Conservation (phyloP, 2,113 vertebrate species). For the Carassius carassius region DNA sequence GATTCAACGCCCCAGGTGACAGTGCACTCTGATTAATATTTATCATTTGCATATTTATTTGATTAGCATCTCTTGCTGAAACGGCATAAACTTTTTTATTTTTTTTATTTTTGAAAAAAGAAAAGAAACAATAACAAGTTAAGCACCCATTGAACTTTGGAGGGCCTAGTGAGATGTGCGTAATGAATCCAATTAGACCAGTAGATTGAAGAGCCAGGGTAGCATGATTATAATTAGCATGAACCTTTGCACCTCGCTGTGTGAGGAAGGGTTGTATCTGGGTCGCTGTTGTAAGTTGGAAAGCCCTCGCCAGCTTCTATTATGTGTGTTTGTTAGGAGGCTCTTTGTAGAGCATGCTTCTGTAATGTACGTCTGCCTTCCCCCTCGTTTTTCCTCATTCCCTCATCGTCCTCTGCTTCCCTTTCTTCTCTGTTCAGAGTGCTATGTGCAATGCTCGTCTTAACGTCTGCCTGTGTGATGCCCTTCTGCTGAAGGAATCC, state of each 20-base stretch:
- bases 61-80: conserved; percentile 61
- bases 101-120: not conserved
- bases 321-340: conserved; percentile 32
- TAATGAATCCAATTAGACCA: conserved; percentile 58
- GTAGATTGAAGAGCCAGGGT: conserved; percentile 42
- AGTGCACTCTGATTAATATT: conserved; percentile 63
- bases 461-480: conserved; percentile 26
- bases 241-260: conserved; percentile 40
- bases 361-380: conserved; percentile 19
- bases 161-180: conserved; percentile 39
- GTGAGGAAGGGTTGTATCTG: conserved; percentile 36
- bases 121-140: conserved; percentile 51
- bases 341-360: conserved; percentile 32
- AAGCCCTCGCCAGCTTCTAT: conserved; percentile 8
- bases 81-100: not conserved
- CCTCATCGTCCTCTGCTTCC: not conserved
- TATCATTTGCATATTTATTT: conserved; percentile 74
- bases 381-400: not conserved
- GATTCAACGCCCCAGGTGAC: conserved; percentile 66
- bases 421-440: conserved; percentile 22
- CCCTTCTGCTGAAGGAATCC: conserved; percentile 27
- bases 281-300: conserved; percentile 48
- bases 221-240: conserved; percentile 49
- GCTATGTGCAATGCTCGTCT: conserved; percentile 10
- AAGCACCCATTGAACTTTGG: conserved; percentile 48